These are phyloP conservation scores for Clarias platycephalus DNA, from an alignment of 2,797 vertebrate genomes.

Conservation along the genomic window DNA sequence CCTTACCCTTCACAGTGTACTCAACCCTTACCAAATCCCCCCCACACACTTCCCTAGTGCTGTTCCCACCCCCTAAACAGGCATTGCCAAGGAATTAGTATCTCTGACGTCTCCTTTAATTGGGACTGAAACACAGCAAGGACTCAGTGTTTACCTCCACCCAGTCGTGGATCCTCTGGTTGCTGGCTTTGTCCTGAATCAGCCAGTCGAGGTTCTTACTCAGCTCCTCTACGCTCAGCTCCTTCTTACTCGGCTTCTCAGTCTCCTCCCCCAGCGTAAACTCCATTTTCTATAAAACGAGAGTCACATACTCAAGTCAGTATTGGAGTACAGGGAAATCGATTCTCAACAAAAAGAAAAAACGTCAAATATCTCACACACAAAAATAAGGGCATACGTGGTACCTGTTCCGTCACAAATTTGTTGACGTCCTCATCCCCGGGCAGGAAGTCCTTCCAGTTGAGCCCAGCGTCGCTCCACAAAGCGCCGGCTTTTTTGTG, in stretches of 20 bases:
- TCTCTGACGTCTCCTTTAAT: not conserved
- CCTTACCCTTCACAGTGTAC: too few relatives aligned
- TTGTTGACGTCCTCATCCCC: constrained; percentile 88
- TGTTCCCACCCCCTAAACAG: too few relatives aligned
- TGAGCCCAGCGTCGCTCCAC: constrained; percentile 88
- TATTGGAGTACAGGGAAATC: not conserved
- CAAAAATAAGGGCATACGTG: not conserved
- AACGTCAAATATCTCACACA: too few relatives aligned
- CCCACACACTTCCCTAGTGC: too few relatives aligned
- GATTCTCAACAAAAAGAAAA: too few relatives aligned
- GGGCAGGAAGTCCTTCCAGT: constrained; percentile 91
- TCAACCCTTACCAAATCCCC: too few relatives aligned
- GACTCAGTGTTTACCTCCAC: constrained; percentile 78
- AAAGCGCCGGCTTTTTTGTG: constrained; percentile 86
- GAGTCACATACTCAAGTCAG: not conserved
- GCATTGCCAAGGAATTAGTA: too few relatives aligned
- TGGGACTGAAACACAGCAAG: not conserved
- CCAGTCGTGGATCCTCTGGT: constrained; percentile 92
- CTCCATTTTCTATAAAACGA: constrained; percentile 81
- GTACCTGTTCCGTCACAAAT: constrained; percentile 91
- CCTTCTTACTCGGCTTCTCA: constrained; percentile 73
- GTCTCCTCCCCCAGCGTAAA: constrained; percentile 85
- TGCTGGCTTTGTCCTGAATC: constrained; percentile 84
- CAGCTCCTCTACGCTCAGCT: constrained; percentile 82
- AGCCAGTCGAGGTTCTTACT: constrained; percentile 84